Conservation (phyloP, 2,797 vertebrate genomes). For the Sebastes baramenuke region DNA sequence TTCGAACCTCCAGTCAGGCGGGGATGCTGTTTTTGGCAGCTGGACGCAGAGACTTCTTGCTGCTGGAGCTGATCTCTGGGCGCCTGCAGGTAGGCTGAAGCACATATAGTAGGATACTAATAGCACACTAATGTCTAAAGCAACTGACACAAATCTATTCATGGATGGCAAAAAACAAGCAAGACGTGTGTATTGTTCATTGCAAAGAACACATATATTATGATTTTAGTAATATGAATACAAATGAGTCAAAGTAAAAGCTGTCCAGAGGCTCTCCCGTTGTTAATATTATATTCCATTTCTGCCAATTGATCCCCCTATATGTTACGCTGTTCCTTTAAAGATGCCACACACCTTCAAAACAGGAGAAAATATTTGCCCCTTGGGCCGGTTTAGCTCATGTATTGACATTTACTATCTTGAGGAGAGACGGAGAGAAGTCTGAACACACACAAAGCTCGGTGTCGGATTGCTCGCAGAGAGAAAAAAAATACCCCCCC, state of each 20-base stretch:
- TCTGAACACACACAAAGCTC: conserved; percentile 17
- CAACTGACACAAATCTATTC: not conserved
- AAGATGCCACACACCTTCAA: not conserved
- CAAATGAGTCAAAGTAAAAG: not conserved
- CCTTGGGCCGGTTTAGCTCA: conserved; percentile 25
- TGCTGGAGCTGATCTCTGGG: conserved; percentile 87
- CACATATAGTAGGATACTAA: not conserved
- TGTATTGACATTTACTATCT: conserved; percentile 47
- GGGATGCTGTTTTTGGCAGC: conserved; percentile 90
- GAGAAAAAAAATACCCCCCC: conserved; percentile 45
- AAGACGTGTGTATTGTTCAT: not conserved
- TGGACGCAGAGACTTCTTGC: conserved; percentile 84
- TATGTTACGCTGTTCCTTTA: not conserved
- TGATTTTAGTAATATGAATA: not conserved
- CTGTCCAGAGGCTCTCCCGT: not conserved
- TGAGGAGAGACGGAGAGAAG: conserved; percentile 34
- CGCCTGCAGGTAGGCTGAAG: conserved; percentile 77
- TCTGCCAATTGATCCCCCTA: no score
- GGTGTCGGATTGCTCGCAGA: conserved; percentile 64
- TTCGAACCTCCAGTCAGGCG: conserved; percentile 84
- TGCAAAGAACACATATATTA: not conserved
- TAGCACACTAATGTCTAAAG: not conserved
- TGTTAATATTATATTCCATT: no score
- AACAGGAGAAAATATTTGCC: conserved; percentile 16
- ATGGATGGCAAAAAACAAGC: not conserved